phyloP scores from a whole-genome alignment of 2,797 vertebrate genomes.

The Semaprochilodus insignis region DNA sequence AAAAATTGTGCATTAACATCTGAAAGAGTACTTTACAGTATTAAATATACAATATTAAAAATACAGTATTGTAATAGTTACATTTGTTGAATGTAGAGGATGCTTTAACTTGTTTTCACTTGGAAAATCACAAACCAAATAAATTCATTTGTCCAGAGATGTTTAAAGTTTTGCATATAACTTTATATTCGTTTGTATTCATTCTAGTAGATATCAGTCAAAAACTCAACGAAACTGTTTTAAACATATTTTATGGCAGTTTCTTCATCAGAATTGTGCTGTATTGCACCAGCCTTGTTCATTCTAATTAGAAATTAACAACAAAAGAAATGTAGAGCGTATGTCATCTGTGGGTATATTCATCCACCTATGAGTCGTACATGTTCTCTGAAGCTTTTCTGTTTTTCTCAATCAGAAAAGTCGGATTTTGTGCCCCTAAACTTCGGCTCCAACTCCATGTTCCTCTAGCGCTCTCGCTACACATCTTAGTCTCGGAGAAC shows the following conservation, averaged over 20 bases:
- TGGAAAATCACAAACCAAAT: no score
- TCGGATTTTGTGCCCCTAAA: background rate
- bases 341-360: background rate
- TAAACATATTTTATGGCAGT: background rate
- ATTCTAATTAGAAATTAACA: background rate
- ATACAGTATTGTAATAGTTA: no score
- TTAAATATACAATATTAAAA: no score
- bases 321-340: background rate
- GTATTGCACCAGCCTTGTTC: background rate
- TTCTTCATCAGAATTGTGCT: background rate
- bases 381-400: background rate
- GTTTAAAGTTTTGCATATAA: no score
- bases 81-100: no score
- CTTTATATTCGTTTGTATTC: no score
- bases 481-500: slow-evolving; percentile 11
- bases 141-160: no score
- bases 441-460: background rate
- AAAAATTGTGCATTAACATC: no score
- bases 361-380: background rate
- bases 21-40: no score
- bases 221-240: no score
- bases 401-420: slow-evolving; percentile 2
- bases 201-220: no score
- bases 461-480: slow-evolving; percentile 9
- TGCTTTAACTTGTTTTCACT: no score